Evolutionary conservation across 2,888 invertebrate genomes (phyloP).

Genomic region (Epistrophe eligans): DNA sequence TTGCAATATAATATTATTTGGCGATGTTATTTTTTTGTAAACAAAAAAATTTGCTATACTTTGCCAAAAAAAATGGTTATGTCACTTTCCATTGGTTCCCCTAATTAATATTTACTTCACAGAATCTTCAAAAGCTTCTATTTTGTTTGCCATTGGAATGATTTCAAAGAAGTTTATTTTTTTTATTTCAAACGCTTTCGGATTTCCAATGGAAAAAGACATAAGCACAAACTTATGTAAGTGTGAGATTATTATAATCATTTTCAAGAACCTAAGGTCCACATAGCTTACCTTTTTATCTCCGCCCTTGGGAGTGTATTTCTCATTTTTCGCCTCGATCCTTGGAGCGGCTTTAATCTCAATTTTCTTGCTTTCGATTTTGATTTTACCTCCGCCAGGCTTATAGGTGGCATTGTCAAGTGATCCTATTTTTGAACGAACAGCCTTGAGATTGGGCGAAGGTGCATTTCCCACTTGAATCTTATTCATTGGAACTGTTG

Average conservation of each 20-base stretch:
- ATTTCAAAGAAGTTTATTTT: not conserved
- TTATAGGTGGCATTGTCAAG: conserved; percentile 94
- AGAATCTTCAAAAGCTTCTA: not conserved
- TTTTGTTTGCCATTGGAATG: not conserved
- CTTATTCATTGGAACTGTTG: conserved; percentile 95
- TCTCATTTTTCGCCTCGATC: conserved; percentile 96
- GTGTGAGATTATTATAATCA: not conserved
- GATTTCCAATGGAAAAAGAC: not conserved
- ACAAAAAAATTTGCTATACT: not conserved
- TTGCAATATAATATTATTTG: not conserved
- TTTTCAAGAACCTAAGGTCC: conserved; percentile 13
- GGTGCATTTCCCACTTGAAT: conserved; percentile 96
- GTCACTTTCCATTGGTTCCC: not conserved
- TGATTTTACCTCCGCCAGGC: conserved; percentile 94
- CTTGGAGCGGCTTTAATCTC: conserved; percentile 93
- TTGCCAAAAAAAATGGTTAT: not conserved
- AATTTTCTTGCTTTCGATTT: conserved; percentile 94
- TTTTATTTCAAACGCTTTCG: not conserved
- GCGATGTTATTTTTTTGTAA: not conserved
- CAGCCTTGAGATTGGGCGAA: conserved; percentile 95
- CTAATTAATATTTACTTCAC: not conserved
- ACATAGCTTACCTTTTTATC: conserved; percentile 91
- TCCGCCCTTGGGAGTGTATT: conserved; percentile 93
- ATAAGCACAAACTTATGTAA: not conserved
- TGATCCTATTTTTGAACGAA: conserved; percentile 96